Evolutionary conservation across 2,797 vertebrate genomes (phyloP), one percentile per base, ranked within the genome.

Genomic region (Thalassophryne amazonica): DNA sequence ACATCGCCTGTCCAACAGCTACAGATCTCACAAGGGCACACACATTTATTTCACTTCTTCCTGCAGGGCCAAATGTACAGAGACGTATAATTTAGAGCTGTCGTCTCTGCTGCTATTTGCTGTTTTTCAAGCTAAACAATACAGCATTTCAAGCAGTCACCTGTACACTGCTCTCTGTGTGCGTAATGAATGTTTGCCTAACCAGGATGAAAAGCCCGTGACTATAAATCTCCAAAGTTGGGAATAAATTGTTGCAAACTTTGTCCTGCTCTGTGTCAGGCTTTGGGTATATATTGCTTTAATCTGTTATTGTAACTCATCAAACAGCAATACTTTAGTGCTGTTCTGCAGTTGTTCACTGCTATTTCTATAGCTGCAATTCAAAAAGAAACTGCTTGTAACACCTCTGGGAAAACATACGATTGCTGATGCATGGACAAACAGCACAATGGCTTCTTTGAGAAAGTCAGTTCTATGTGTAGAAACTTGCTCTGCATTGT

Each of bases 11-110:
- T 75, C 73, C 69, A 74, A 69, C 75, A 60, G 68, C 70, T 53
- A 48, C 35, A 35, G 27, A 65, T 47, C 46, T 64, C 35, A 68
- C 73, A 76, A 82, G 75, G 80, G 34, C 81, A 74, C 52, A 46
- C 42, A 59, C 68, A 65, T 79, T 81, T 60, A 69, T 73, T 76
- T 71, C 60, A 49, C 53, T 41, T 54, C 60, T 50, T 59, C 49
- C 60, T 55, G 40, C 28, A 4, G 57, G 40, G 61, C 52, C 66
- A 65, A 64, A 76, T 59, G 34, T 38, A 61, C 40, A 34, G 27
- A 73, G 60, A 64, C 65, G 28, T 69, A 52, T 69, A 47, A 75
- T 75, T 76, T 65, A 53, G 50, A 55, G 55, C 49, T 58, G 63
- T 41, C 23, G 3, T 58, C 42, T 54, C 35, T 13, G n/a, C n/a